Base-by-base conservation (phyloP, 1,140 invertebrate species). In the Vollenhovia emeryi region DNA sequence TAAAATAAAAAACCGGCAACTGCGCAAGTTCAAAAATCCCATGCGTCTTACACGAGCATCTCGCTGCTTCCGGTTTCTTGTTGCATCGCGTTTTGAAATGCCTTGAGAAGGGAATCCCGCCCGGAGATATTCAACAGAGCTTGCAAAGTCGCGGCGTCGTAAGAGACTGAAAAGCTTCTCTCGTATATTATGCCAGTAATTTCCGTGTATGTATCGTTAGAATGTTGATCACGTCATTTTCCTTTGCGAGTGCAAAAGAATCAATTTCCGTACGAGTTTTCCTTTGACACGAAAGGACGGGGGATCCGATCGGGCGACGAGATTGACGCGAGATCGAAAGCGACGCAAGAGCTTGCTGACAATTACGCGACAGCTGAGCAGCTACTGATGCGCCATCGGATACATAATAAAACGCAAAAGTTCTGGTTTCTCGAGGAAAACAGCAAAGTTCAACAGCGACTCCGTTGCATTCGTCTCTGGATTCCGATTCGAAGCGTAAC, bases 391-490 rank as follows among this genome's bases (percentile, higher is more conserved):
- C 36, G 40, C 11, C 66, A 21, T 36, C 36, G 36, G 40, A 75
- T 64, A 30, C 60, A 85, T 85, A 86, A 57, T 75, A 86, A 59
- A 80, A 69, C 50, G 30, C 18, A 15, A 36, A 84, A 75, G 66
- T 87, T 40, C 27, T n/a, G 36, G 3, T 43, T 30, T 60, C 43
- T 18, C 21, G 15, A 24, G 21, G 27, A 57, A 64, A 40, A 48
- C 24, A 27, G 18, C 43, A 45, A 62, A 76, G 73, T 33, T 21
- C 33, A 80, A 60, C 71, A 52, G 27, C 43, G 69, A 45, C 13
- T 43, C 21, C n/a, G 52, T 15, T 45, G 36, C 78, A 60, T 82
- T 55, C 45, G 52, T 55, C 52, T 75, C 40, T 43, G n/a, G 50
- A 79, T 78, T 73, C 24, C 57, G 40, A 66, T 27, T 33, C n/a